These are phyloP conservation scores for Acromyrmex charruanus DNA, from an alignment of 1,140 invertebrate genomes.

Conservation along the genomic window DNA sequence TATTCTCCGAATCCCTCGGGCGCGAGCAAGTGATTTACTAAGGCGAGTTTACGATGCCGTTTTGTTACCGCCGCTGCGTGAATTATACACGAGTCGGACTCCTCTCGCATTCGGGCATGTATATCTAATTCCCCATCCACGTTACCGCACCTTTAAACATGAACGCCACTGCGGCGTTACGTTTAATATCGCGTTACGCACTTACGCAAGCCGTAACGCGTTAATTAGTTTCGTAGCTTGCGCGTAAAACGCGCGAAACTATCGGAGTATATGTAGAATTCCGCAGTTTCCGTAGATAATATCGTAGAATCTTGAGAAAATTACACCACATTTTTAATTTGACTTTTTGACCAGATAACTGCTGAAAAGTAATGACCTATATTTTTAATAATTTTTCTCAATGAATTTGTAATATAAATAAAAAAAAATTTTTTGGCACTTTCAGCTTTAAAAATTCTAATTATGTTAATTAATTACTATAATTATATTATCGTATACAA, in stretches of 20 bases:
- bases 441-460: neutral
- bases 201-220: slow-evolving; percentile 39
- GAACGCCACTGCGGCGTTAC: slow-evolving; percentile 22
- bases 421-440: neutral
- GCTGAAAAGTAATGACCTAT: too few species aligned
- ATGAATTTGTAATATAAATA: neutral
- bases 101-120: slow-evolving; percentile 33
- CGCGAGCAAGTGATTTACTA: slow-evolving; percentile 57
- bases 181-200: slow-evolving; percentile 50
- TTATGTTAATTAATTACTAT: neutral
- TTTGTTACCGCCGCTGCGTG: slow-evolving; percentile 45
- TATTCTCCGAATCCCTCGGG: slow-evolving; percentile 21
- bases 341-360: neutral
- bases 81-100: slow-evolving; percentile 49
- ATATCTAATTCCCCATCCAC: slow-evolving; percentile 40
- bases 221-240: slow-evolving; percentile 46
- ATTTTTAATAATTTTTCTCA: neutral
- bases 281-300: neutral
- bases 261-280: neutral
- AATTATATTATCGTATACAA: neutral
- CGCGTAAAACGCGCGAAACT: neutral
- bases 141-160: slow-evolving; percentile 34
- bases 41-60: slow-evolving; percentile 37
- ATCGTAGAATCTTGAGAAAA: neutral
- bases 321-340: neutral